phyloP scores from a whole-genome alignment of 64 coral and sea anemone genomes.

The Montipora foliosa region DNA sequence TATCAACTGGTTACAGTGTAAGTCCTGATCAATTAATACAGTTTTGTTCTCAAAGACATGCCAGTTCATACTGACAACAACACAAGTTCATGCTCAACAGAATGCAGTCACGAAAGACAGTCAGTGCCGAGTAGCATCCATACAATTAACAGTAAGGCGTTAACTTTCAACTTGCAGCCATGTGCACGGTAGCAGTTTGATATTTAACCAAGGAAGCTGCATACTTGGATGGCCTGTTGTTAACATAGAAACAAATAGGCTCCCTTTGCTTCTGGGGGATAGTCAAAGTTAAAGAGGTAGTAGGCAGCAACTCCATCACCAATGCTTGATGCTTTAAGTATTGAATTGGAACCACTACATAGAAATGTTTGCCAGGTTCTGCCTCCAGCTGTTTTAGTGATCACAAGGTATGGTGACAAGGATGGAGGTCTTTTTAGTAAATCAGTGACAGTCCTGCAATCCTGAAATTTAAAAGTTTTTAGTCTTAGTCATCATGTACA shows the following conservation, averaged over 20 bases:
- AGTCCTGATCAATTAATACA: no score
- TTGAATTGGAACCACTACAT: neutral
- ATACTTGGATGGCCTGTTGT: neutral
- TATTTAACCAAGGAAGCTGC: neutral
- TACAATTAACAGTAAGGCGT: no score
- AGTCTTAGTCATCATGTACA: neutral
- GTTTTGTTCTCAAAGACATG: no score
- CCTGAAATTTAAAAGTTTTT: neutral
- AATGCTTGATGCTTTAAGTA: neutral
- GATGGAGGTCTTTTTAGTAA: constrained; percentile 25
- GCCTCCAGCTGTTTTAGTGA: neutral
- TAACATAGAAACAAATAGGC: constrained; percentile 15
- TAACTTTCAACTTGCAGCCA: no score
- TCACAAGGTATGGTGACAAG: neutral
- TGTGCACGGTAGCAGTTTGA: constrained; percentile 21
- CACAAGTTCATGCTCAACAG: no score
- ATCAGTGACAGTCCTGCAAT: constrained; percentile 23
- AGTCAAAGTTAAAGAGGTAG: constrained; percentile 5
- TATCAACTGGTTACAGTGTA: no score
- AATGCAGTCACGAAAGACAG: no score
- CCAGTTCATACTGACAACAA: no score
- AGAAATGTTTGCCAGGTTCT: neutral
- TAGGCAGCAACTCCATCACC: constrained; percentile 2
- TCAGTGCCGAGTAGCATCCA: no score
- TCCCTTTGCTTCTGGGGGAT: neutral